Conservation (phyloP, 92 coral and sea anemone species). For the Actinernus sp. region DNA sequence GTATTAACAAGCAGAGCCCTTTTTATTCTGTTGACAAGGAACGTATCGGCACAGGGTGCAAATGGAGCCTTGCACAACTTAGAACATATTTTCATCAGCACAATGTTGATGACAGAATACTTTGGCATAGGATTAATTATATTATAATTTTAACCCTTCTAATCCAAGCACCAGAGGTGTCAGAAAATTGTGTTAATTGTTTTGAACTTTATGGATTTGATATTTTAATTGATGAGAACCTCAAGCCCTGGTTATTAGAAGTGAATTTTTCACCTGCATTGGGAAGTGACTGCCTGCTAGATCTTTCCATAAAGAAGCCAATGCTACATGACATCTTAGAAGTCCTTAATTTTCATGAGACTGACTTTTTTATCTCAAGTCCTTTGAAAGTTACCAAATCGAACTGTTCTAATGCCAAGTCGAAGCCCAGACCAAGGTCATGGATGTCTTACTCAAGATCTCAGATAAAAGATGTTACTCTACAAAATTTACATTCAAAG, state of each 20-base stretch:
- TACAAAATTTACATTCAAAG: no score
- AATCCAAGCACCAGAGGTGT: slow-evolving; percentile 77
- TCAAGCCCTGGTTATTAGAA: slow-evolving; percentile 89
- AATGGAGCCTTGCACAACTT: slow-evolving; percentile 83
- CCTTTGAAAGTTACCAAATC: no score
- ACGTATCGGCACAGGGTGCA: slow-evolving; percentile 85
- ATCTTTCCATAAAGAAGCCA: slow-evolving; percentile 76
- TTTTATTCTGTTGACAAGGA: slow-evolving; percentile 77
- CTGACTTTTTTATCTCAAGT: slow-evolving; percentile 29
- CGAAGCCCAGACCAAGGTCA: no score
- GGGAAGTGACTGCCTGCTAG: slow-evolving; percentile 74
- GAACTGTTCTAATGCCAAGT: no score
- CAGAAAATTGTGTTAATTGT: slow-evolving; percentile 46
- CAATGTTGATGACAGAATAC: slow-evolving; percentile 61
- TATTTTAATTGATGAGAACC: slow-evolving; percentile 73
- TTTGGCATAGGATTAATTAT: slow-evolving; percentile 79
- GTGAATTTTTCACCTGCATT: slow-evolving; percentile 91
- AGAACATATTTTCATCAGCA: slow-evolving; percentile 76
- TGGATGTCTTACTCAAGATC: no score
- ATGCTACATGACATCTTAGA: slow-evolving; percentile 74
- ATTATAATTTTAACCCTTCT: slow-evolving; percentile 73
- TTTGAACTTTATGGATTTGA: slow-evolving; percentile 92
- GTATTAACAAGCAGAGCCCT: slow-evolving; percentile 82
- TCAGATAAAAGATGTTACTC: no score
- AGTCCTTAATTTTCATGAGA: slow-evolving; percentile 56